Evolutionary conservation across 2,888 invertebrate genomes (phyloP), one percentile per base, ranked within the genome.

Genomic region (Himalopsyche anomala): DNA sequence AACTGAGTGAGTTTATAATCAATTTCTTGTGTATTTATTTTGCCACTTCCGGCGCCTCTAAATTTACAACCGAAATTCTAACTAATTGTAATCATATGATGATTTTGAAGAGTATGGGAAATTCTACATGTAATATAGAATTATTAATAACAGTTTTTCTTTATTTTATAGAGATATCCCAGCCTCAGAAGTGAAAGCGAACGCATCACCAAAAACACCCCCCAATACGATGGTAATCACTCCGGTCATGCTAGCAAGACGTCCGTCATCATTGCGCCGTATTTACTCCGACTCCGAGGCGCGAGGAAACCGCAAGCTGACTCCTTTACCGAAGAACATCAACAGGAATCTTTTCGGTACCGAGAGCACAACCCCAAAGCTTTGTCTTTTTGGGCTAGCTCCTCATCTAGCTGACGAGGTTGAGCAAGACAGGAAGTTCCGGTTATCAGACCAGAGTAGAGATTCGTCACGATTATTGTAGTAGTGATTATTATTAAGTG

Each of bases 161-260:
- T 62, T 19, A 5, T 62, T n/a, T 62, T 62, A 19, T 11, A 19
- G 62, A 19, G 15, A 19, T 19, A 15, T 51, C 51, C 15, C 15
- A 51, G 51, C 51, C 15, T 15, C 51, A 15, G 12, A 4, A 51
- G 15, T 15, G 5, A 51, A 15, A 5, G 40, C 81, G 40, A 38
- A 11, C 19, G 19, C 80, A 28, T n/a, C 56, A 9, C 79, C 80
- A n/a, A 84, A 84, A 15, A 87, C 86, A 9, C 87, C 87, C 85
- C 56, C 28, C 17, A 85, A 87, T 56, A 36, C 80, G 12, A 80
- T 69, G 28, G 69, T 42, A 15, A 81, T 69, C 83, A 81, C 84
- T 8, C 85, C 87, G 11, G 85, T 87, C 5, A 36, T 85, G 83
- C 51, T 81, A 2, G 83, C 84, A 5, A 86, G 69, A 36, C 54